Evolutionary conservation across 2,113 vertebrate species (phyloP).

Genomic region (Stomatorhinus ivindoensis): DNA sequence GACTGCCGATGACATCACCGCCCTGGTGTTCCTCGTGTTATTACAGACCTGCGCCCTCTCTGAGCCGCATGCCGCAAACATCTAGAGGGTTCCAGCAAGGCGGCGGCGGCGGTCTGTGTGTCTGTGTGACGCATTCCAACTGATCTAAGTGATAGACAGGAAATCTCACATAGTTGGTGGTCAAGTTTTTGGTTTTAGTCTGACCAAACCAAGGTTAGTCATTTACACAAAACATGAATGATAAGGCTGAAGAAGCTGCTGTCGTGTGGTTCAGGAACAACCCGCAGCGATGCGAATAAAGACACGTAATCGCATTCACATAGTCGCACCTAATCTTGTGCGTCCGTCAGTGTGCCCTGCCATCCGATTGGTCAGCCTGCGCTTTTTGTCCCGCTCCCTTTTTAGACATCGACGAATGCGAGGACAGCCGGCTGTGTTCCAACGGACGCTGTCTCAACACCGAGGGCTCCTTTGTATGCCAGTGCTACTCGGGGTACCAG

Average conservation of each 20-base stretch:
- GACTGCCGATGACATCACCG: background rate
- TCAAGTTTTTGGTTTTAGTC: background rate
- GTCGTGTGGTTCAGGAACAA: background rate
- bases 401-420: conserved; percentile 76
- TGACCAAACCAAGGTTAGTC: background rate
- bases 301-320: background rate
- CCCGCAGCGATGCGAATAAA: background rate
- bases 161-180: background rate
- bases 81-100: background rate
- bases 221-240: background rate
- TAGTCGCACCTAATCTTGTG: background rate
- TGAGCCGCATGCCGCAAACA: background rate
- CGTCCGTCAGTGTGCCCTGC: background rate
- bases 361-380: background rate
- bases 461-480: conserved; percentile 75
- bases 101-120: background rate
- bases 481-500: conserved; percentile 71
- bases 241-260: background rate
- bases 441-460: conserved; percentile 75
- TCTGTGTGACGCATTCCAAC: background rate
- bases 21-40: background rate
- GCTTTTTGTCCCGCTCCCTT: background rate
- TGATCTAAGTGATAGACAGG: background rate
- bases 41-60: background rate
- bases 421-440: conserved; percentile 61